phyloP scores from a whole-genome alignment of 2,888 invertebrate species.

The Beris morrisii region DNA sequence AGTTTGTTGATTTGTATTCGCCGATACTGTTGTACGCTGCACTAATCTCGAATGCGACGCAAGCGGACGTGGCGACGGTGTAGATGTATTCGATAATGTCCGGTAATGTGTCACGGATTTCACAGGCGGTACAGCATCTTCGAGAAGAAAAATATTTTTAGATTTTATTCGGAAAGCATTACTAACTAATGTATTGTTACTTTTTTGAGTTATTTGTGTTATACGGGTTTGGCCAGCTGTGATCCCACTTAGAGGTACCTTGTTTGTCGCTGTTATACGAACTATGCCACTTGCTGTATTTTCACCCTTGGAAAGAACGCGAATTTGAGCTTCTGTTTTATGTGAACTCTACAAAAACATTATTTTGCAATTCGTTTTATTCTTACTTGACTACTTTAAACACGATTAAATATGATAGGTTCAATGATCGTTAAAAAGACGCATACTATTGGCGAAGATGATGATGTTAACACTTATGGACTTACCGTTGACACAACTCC shows the following conservation, averaged over 20 bases:
- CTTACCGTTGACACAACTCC: conserved; percentile 39
- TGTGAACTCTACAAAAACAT: conserved; percentile 47
- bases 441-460: neutral
- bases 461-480: neutral
- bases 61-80: neutral
- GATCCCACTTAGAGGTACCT: conserved; percentile 37
- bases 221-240: conserved; percentile 31
- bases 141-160: neutral
- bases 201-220: conserved; percentile 14
- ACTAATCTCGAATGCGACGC: conserved; percentile 40
- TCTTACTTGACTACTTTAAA: conserved; percentile 8
- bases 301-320: conserved; percentile 53
- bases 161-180: neutral
- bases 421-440: no score
- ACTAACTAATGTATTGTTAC: neutral
- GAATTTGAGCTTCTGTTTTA: conserved; percentile 52
- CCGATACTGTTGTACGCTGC: conserved; percentile 34
- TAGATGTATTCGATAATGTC: conserved; percentile 1
- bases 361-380: conserved; percentile 29
- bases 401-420: neutral
- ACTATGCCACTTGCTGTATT: conserved; percentile 51
- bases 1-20: conserved; percentile 21
- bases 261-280: conserved; percentile 42
- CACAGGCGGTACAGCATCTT: neutral
- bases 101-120: neutral